Conservation (phyloP, 2,797 vertebrate genomes). For the Pteronotus mesoamericanus region DNA sequence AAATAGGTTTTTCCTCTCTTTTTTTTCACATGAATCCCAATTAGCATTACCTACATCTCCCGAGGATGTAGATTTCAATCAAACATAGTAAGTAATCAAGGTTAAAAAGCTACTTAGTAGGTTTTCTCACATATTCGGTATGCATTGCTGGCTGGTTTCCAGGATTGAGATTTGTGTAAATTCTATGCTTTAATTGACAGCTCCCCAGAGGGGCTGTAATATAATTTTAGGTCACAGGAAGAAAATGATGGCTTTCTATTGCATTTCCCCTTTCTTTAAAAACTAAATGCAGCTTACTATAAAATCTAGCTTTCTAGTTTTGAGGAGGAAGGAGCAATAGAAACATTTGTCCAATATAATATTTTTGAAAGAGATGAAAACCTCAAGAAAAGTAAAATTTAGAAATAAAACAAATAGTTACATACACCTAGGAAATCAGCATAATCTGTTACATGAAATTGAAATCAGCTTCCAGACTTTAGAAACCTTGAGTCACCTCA, state of each 20-base stretch:
- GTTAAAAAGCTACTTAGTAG: slow-evolving; percentile 56
- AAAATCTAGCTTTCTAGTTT: neutral
- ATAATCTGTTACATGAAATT: neutral
- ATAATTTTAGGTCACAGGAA: slow-evolving; percentile 49
- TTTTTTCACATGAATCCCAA: neutral
- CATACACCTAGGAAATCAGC: neutral
- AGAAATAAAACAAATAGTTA: neutral
- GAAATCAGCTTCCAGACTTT: neutral
- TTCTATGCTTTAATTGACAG: slow-evolving; percentile 49
- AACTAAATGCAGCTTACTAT: neutral
- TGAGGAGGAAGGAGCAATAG: neutral
- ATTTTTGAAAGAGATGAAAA: slow-evolving; percentile 31
- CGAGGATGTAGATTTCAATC: slow-evolving; percentile 37
- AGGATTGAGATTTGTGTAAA: slow-evolving; percentile 55
- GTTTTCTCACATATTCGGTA: slow-evolving; percentile 22
- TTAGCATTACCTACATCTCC: slow-evolving; percentile 30
- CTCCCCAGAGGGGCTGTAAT: neutral
- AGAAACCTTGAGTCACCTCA: neutral
- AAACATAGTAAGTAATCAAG: slow-evolving; percentile 59
- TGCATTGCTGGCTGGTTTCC: slow-evolving; percentile 29
- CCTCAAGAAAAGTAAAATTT: neutral
- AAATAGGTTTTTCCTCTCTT: slow-evolving; percentile 41
- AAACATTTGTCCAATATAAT: neutral
- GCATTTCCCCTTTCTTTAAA: neutral
- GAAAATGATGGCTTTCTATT: slow-evolving; percentile 24